A percentile compares a stretch with the other conserved stretches of the same genome.
phyloP scores from a whole-genome alignment of 2,113 vertebrate species.

The Arenaria interpres region DNA sequence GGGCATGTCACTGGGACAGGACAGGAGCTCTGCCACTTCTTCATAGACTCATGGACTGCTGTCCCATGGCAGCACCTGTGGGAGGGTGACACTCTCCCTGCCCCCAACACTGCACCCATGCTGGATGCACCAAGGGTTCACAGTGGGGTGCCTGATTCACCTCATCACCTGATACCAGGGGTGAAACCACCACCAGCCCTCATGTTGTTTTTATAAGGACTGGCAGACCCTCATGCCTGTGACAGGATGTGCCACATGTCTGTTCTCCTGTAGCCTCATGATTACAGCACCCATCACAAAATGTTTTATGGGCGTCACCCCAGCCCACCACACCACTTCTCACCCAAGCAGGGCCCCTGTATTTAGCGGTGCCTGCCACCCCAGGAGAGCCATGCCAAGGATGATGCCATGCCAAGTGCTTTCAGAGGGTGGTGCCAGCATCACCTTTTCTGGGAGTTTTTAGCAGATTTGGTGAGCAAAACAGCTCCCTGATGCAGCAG shows the following conservation, averaged over 20 bases:
- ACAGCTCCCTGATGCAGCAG: no score
- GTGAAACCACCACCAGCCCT: background rate
- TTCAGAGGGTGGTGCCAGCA: background rate
- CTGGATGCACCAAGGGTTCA: background rate
- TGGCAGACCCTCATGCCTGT: background rate
- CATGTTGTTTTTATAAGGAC: background rate
- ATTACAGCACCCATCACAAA: background rate
- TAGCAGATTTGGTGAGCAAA: background rate
- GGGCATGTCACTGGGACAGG: fast-evolving
- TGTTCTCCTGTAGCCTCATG: background rate
- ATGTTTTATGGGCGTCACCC: background rate
- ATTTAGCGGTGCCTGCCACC: background rate
- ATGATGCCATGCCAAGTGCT: background rate
- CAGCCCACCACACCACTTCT: background rate
- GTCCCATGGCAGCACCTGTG: background rate
- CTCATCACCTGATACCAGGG: background rate
- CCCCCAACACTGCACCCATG: background rate
- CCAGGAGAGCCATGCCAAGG: background rate
- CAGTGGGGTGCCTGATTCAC: background rate
- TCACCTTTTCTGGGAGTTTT: background rate
- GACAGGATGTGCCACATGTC: background rate
- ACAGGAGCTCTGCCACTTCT: background rate
- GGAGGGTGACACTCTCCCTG: background rate
- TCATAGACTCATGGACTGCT: background rate
- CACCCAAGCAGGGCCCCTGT: fast-evolving